phyloP scores from a whole-genome alignment of 2,113 vertebrate genomes.

The Cnemophilus loriae region DNA sequence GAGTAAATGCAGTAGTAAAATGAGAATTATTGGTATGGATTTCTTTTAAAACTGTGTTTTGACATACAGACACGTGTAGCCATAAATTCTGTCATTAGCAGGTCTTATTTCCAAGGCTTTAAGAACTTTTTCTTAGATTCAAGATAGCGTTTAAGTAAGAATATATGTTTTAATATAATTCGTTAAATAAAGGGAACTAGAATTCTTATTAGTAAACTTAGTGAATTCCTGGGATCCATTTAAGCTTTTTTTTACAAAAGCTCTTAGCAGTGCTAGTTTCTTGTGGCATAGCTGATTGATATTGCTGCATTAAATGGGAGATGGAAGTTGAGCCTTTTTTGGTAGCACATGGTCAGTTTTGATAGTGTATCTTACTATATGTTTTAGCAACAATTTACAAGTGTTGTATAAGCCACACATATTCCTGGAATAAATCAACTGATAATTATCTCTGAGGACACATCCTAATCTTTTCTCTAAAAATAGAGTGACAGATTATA shows the following conservation, averaged over 20 bases:
- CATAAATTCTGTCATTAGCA: background rate
- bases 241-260: background rate
- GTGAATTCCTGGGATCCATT: background rate
- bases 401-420: background rate
- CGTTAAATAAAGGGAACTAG: background rate
- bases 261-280: background rate
- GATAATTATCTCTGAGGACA: background rate
- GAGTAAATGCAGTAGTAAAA: background rate
- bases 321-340: background rate
- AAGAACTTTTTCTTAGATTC: background rate
- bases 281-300: background rate
- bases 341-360: background rate
- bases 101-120: background rate
- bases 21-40: background rate
- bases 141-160: background rate
- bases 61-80: background rate
- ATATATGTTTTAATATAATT: background rate
- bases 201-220: background rate
- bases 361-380: background rate
- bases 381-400: background rate
- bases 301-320: background rate
- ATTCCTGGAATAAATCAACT: background rate
- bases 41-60: background rate
- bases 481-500: constrained; percentile 3
- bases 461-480: background rate